Base-by-base conservation (phyloP, 2,888 invertebrate genomes). In the Sussaba pulchella region DNA sequence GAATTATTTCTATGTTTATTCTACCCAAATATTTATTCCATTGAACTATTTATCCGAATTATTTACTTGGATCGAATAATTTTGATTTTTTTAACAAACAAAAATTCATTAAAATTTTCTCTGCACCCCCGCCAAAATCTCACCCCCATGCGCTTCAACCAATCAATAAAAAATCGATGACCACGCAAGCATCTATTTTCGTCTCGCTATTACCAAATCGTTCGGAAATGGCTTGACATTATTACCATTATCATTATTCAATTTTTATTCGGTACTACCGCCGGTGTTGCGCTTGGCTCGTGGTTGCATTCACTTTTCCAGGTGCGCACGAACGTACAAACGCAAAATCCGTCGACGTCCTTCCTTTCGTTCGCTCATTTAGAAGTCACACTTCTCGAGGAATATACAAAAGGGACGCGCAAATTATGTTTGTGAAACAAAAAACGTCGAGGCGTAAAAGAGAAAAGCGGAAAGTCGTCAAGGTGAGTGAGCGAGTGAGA, bases 391-490 rank as follows among this genome's bases (percentile, higher is more conserved):
- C 36, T 21, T 71, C 21, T 31, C 26, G 9, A 59, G 9, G 19
- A 24, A 71, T 71, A 43, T 57, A 71, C 45, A 66, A 66, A 45
- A 50, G 21, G 50, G 47, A 66, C 66, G 39, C 9, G 66, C 36
- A 66, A 50, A 36, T 66, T 50, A 66, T 66, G 66, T 50, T 50
- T 50, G 66, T 21, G 21, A 21, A 17, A 39, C 10, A 41, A 41
- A n/a, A 61, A 61, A 61, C 19, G 61, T 4, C 21, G 61, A 41
- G 41, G 41, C 39, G 61, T 12, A n/a, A 10, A 43, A 43, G 4
- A 43, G 12, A 43, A 43, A 43, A 43, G 21, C n/a, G 24, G 17
- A 41, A 43, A 43, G 21, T 9, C 43, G 24, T 31, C 31, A 31
- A 31, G 31, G 31, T 31, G 6, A 31, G 31, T 6, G 31, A 31